Evolutionary conservation across 2,797 vertebrate species (phyloP).

Genomic region (Betta splendens): DNA sequence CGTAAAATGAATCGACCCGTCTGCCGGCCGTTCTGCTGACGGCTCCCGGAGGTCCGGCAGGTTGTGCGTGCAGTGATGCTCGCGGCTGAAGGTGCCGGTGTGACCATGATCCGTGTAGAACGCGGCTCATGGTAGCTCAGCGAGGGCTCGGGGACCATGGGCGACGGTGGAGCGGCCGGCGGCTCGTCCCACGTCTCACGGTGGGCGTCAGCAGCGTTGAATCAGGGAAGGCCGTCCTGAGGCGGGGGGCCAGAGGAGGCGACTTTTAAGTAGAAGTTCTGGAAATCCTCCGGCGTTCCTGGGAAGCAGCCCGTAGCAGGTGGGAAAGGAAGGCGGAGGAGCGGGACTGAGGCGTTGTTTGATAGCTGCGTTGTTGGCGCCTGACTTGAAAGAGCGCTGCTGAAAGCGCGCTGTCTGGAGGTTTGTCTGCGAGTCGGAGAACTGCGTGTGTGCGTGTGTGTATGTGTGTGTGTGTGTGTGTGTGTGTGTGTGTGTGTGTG

Average conservation of each 20-base stretch:
- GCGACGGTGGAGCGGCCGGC: constrained; percentile 28
- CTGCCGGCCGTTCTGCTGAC: constrained; percentile 36
- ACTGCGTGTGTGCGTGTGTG: too few species aligned
- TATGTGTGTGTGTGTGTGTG: too few species aligned
- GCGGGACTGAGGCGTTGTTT: constrained; percentile 36
- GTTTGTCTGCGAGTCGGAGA: constrained; percentile 29
- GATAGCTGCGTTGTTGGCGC: constrained; percentile 47
- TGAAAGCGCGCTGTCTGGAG: constrained; percentile 23
- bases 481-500: too few species aligned
- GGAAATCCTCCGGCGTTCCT: constrained; percentile 16
- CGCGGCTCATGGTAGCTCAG: constrained; percentile 48
- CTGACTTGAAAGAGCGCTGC: constrained; percentile 31
- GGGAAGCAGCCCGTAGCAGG: constrained; percentile 30
- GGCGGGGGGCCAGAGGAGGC: constrained; percentile 31
- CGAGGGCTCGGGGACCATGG: constrained; percentile 27
- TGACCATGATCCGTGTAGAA: neutral
- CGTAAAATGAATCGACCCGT: constrained; percentile 6
- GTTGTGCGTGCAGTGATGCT: neutral
- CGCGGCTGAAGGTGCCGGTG: constrained; percentile 29
- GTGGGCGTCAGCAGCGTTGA: constrained; percentile 17
- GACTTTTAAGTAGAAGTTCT: constrained; percentile 35
- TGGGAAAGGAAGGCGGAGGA: constrained; percentile 27
- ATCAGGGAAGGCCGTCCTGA: constrained; percentile 34
- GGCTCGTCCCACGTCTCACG: constrained; percentile 8
- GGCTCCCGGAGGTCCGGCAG: constrained; percentile 29